Base-by-base conservation (phyloP, 2,113 vertebrate genomes). In the Morphnarchus princeps region DNA sequence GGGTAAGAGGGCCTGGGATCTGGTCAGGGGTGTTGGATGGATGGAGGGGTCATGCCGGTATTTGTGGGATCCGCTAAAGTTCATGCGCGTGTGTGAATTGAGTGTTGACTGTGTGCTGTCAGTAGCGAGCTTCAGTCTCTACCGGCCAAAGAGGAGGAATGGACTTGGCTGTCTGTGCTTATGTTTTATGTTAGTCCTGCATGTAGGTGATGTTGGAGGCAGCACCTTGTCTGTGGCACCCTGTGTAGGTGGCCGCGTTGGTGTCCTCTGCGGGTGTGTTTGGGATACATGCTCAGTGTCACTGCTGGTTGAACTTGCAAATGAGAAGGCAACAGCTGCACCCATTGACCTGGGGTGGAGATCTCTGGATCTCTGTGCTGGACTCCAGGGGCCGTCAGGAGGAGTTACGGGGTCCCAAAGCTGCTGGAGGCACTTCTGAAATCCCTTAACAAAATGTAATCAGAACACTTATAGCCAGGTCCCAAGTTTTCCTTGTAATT, bases 1-100 rank as follows among this genome's bases (percentile, higher is more conserved):
- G 16, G 17, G n/a, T 17, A 38, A n/a, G 31, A 55, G 19, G 3
- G 34, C 12, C 13, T 45, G 42, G 29, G 20, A 72, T 16, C 28
- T 13, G 28, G 3, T 49, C 47, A 54, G 36, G n/a, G 10, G 20
- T n/a, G 17, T 5, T 63, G 73, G 34, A 63, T 0, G 7, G 17
- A 59, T 24, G 43, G 54, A 7, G 18, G 70, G 11, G 11, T 42
- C 22, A 22, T 45, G 45, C 7, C 3, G 11, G 3, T 59, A 4
- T 28, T 61, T 11, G 17, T 78, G 59, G 15, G 10, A 59, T 74
- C 20, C 3, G 2, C 38, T 58, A 1, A 38, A 69, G 24, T 5
- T 7, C 3, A 3, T 0, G 0, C 32, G 40, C 25, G n/a, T n/a
- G 40, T 34, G 7, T 47, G 78, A 74, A 66, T 22, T 3, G 3